These are phyloP conservation scores for Netelia melanura DNA, from an alignment of 2,888 invertebrate genomes.

Conservation along the genomic window DNA sequence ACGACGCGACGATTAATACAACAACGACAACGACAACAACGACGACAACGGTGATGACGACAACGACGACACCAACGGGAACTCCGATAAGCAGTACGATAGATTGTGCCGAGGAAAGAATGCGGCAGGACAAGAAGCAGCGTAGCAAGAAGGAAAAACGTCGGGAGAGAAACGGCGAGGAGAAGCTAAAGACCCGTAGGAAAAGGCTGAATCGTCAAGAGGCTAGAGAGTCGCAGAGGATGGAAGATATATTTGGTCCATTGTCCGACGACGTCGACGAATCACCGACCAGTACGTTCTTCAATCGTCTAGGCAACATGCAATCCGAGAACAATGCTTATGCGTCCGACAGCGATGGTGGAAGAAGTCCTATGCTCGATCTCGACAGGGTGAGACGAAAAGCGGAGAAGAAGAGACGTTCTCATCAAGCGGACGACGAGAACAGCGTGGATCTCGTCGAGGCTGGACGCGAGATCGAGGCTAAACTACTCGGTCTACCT, in stretches of 20 bases:
- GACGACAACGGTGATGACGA: constrained; percentile 48
- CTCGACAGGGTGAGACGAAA: constrained; percentile 79
- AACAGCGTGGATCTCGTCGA: constrained; percentile 93
- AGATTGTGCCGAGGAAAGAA: constrained; percentile 81
- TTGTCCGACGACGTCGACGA: constrained; percentile 91
- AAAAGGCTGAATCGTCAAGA: constrained; percentile 87
- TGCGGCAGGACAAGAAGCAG: constrained; percentile 84
- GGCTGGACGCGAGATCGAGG: constrained; percentile 93
- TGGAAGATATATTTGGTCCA: constrained; percentile 95
- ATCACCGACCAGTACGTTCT: constrained; percentile 80
- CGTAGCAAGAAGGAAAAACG: constrained; percentile 84
- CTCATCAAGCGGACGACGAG: constrained; percentile 88
- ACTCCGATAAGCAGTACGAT: constrained; percentile 70
- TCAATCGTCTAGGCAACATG: constrained; percentile 77
- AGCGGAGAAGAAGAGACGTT: constrained; percentile 81
- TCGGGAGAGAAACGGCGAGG: constrained; percentile 82
- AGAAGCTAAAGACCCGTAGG: constrained; percentile 82
- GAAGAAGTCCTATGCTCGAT: constrained; percentile 84
- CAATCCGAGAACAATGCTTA: constrained; percentile 83
- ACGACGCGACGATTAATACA: constrained; percentile 66
- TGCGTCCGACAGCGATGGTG: constrained; percentile 86
- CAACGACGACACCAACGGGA: constrained; percentile 50
- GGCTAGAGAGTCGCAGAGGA: constrained; percentile 86
- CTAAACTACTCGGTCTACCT: constrained; percentile 90
- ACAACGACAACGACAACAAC: constrained; percentile 66